Evolutionary conservation across 2,888 invertebrate species (phyloP).

Genomic region (Agapostemon virescens): DNA sequence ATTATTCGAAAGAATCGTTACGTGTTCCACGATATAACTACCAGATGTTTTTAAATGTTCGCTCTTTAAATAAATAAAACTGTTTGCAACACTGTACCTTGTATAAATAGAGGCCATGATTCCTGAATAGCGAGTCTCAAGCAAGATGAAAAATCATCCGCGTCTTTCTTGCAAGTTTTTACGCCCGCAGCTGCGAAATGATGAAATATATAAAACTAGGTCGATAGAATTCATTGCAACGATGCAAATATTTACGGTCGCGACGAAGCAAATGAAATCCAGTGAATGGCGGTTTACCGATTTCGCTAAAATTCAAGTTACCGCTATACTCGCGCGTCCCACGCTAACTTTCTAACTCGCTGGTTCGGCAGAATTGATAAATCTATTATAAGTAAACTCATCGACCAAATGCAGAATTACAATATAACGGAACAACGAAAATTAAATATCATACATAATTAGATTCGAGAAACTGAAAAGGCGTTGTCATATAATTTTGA

Average conservation of each 20-base stretch:
- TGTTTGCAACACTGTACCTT: slow-evolving; percentile 66
- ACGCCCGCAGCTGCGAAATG: slow-evolving; percentile 65
- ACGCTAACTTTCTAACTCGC: slow-evolving; percentile 38
- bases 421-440: neutral
- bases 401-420: neutral
- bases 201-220: neutral
- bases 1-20: neutral
- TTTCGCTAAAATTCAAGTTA: slow-evolving; percentile 33
- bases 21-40: too few species aligned
- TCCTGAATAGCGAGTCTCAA: slow-evolving; percentile 77
- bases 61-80: neutral
- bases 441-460: neutral
- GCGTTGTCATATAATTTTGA: neutral
- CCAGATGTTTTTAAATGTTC: neutral
- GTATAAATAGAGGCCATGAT: slow-evolving; percentile 74
- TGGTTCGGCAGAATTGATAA: slow-evolving; percentile 3
- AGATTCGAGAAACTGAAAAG: neutral
- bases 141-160: slow-evolving; percentile 76
- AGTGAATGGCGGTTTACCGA: slow-evolving; percentile 15
- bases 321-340: neutral
- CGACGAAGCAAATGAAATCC: neutral
- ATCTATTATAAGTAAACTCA: neutral
- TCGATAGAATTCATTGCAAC: neutral
- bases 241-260: neutral
- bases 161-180: slow-evolving; percentile 73